Evolutionary conservation across 2,888 invertebrate species (phyloP), one percentile per base, ranked within the genome.

Genomic region (Salpingus planirostris): DNA sequence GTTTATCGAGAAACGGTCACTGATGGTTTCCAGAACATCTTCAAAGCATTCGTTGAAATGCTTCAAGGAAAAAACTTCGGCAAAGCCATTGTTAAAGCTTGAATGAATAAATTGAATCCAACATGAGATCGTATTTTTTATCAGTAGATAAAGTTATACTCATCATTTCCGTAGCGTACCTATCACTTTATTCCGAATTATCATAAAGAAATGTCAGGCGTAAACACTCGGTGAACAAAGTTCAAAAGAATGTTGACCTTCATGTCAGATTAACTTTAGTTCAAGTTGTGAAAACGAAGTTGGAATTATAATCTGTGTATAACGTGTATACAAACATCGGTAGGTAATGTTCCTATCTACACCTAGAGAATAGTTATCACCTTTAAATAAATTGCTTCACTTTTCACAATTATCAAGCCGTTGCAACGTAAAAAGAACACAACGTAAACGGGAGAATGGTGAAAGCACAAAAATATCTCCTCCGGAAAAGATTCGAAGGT

Each of bases 1-100:
- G 73, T 76, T 50, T 77, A 77, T 52, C 67, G 67, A 40, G 85
- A 86, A 60, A 80, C 80, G 25, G 54, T 78, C 2, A 79, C 78
- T 2, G 64, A 46, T 42, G 57, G 57, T n/a, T 84, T 86, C 60
- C 79, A 82, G 41, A 55, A 54, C 35, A 52, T 47, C 46, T 43
- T 47, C 24, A 32, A 40, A 18, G 54, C 55, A 2, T 54, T 55
- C 31, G 31, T 29, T 8, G 48, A 49, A 24, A 54, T 55, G 55
- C 27, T 55, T 11, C 34, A 39, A 30, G 55, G 55, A 3, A 44
- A 28, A 6, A 55, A 55, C 33, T 33, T 36, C 30, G 55, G 55
- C 31, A 55, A 55, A 43, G 52, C 55, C 10, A 29, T 55, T 31
- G 51, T 55, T 27, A 49, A 52, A 43, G 44, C 46, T 15, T 48